Percentiles rank a stretch among this genome's conserved stretches.
Evolutionary conservation across 2,888 invertebrate genomes (phyloP).

Genomic region (Periphyllus acericola): DNA sequence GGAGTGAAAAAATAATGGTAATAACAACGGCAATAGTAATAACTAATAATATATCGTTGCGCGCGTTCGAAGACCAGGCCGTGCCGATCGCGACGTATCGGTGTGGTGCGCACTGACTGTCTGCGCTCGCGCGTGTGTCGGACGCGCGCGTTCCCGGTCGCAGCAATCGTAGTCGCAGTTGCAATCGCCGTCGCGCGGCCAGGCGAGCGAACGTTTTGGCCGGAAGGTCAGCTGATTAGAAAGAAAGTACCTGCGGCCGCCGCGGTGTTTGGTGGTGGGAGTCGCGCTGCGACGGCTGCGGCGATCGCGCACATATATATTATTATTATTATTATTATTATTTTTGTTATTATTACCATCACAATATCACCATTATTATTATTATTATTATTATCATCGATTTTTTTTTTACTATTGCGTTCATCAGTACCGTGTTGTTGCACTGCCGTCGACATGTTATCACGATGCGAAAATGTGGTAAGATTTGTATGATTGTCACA

Average conservation of each 20-base stretch:
- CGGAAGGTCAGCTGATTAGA: constrained; percentile 61
- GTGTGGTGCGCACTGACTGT: constrained; percentile 51
- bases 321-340: background rate
- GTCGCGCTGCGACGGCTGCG: background rate
- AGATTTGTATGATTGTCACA: too few species aligned
- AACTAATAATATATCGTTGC: background rate
- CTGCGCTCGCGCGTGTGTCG: constrained; percentile 30
- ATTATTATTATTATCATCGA: background rate
- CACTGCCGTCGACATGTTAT: background rate
- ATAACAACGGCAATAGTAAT: background rate
- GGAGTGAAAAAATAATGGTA: too few species aligned
- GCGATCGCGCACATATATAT: background rate
- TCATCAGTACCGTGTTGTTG: background rate
- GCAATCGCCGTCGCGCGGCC: background rate
- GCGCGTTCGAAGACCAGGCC: constrained; percentile 19
- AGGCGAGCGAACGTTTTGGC: constrained; percentile 50
- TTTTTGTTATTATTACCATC: background rate
- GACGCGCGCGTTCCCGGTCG: constrained; percentile 3
- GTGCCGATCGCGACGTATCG: constrained; percentile 38
- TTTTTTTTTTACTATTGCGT: background rate
- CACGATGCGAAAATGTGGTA: too few species aligned
- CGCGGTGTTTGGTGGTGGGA: background rate
- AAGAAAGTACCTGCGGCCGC: constrained; percentile 47
- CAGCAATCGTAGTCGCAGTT: background rate
- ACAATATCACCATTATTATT: background rate